phyloP scores from a whole-genome alignment of 2,797 vertebrate genomes.

The Setipinna tenuifilis region DNA sequence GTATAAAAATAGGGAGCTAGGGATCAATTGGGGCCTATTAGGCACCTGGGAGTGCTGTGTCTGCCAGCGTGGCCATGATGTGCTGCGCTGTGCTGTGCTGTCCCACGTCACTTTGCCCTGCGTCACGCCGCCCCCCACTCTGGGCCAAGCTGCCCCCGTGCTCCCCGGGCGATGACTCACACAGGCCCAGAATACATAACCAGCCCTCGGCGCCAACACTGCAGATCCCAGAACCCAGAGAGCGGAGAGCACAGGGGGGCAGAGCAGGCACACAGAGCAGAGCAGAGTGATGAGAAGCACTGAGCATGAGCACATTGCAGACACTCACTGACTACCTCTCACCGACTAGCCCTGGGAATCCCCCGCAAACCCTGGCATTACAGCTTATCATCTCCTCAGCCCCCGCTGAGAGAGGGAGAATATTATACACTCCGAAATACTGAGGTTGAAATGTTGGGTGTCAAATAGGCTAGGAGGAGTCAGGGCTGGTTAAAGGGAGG shows the following conservation, averaged over 20 bases:
- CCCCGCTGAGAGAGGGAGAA: background rate
- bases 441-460: background rate
- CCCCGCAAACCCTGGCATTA: background rate
- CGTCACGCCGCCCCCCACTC: background rate
- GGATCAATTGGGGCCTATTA: conserved; percentile 46
- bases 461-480: background rate
- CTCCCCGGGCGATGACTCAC: background rate
- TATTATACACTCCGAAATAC: background rate
- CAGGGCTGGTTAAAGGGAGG: too few species aligned
- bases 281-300: too few species aligned
- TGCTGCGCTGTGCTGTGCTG: too few species aligned
- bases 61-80: conserved; percentile 27
- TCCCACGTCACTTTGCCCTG: too few species aligned
- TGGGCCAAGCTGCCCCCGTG: background rate
- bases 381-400: background rate
- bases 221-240: background rate
- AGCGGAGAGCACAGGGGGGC: background rate
- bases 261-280: too few species aligned
- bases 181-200: background rate
- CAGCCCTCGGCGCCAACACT: background rate
- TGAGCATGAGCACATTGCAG: too few species aligned
- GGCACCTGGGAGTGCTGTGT: conserved; percentile 43
- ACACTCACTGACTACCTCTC: background rate
- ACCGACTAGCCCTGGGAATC: background rate
- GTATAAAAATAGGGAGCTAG: conserved; percentile 38